Evolutionary conservation across 2,797 vertebrate genomes (phyloP).

Genomic region (Hephaestus fuliginosus): DNA sequence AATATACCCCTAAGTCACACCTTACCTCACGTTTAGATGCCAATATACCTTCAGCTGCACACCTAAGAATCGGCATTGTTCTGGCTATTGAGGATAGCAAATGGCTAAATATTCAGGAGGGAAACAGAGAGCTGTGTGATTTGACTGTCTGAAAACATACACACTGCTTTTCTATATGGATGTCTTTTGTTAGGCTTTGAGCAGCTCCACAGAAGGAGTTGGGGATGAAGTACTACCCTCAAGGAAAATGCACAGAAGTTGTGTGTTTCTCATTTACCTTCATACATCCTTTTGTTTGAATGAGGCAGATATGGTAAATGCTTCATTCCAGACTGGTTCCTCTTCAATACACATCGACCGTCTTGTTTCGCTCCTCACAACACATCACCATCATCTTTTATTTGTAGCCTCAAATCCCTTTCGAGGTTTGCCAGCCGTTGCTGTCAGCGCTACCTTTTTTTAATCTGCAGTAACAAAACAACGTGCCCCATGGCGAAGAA

Average conservation of each 20-base stretch:
- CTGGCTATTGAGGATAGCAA: no score
- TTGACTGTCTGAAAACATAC: not conserved
- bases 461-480: slow-evolving; percentile 24
- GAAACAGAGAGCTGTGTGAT: not conserved
- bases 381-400: slow-evolving; percentile 19
- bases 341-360: slow-evolving; percentile 4
- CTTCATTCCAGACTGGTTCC: not conserved
- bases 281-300: not conserved
- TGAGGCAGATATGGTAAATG: not conserved
- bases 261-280: not conserved
- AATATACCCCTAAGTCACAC: not conserved
- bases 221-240: not conserved
- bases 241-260: not conserved
- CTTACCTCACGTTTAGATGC: not conserved
- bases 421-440: slow-evolving; percentile 23
- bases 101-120: not conserved
- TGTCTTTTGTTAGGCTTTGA: not conserved
- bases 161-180: not conserved
- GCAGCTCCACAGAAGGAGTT: not conserved
- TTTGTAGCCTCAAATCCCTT: slow-evolving; percentile 33
- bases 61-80: not conserved
- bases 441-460: slow-evolving; percentile 23
- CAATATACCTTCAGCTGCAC: not conserved
- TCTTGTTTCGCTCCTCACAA: not conserved
- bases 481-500: not conserved